These are phyloP conservation scores for Phymorhynchus buccinoides DNA, from an alignment of 1,140 invertebrate genomes.

Conservation along the genomic window DNA sequence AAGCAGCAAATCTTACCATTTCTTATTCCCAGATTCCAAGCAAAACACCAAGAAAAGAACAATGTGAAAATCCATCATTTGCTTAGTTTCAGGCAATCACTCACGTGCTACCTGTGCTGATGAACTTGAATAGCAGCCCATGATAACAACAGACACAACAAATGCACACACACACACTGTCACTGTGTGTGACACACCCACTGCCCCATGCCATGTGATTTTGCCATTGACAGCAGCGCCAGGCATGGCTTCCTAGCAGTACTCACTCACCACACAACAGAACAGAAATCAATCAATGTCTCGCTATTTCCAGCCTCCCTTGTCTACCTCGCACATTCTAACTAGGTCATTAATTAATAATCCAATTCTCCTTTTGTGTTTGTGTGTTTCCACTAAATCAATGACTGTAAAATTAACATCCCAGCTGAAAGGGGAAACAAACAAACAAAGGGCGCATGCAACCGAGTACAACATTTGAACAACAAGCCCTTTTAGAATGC, in stretches of 20 bases:
- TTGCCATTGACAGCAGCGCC: not conserved
- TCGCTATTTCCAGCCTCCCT: not conserved
- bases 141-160: too few species aligned
- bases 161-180: too few species aligned
- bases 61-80: not conserved
- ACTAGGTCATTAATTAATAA: not conserved
- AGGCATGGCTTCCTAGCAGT: not conserved
- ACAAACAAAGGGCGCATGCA: too few species aligned
- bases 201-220: not conserved
- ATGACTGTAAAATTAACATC: too few species aligned
- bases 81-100: not conserved
- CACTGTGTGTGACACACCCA: not conserved
- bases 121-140: too few species aligned
- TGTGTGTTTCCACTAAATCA: too few species aligned
- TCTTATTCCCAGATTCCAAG: not conserved
- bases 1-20: not conserved
- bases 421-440: too few species aligned
- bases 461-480: too few species aligned
- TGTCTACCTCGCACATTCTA: not conserved
- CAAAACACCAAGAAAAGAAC: not conserved
- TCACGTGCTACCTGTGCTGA: too few species aligned
- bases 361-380: too few species aligned
- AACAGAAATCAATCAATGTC: not conserved
- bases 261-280: not conserved
- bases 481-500: too few species aligned